Percentiles rank a stretch among this genome's conserved stretches.
phyloP scores from a whole-genome alignment of 2,888 invertebrate species.

The Azorinus chamasolen region DNA sequence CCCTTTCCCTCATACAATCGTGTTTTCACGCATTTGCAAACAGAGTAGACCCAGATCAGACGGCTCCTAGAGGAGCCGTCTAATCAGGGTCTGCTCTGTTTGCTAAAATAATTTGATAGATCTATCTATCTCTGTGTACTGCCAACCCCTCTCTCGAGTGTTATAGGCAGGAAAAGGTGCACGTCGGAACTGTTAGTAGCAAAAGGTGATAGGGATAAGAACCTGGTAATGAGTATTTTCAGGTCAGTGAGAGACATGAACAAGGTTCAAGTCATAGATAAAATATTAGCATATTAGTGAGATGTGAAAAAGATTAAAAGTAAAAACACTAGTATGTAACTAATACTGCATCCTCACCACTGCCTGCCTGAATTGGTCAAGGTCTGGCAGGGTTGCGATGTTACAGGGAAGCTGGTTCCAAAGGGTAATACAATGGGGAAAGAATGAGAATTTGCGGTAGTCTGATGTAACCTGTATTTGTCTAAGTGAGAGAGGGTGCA shows the following conservation, averaged over 20 bases:
- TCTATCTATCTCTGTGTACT: conserved; percentile 11
- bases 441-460: conserved; percentile 16
- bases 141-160: conserved; percentile 15
- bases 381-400: conserved; percentile 11
- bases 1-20: no score
- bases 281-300: conserved; percentile 7
- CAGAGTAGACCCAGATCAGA: no score
- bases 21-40: no score
- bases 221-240: background rate
- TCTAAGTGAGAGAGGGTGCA: conserved; percentile 26
- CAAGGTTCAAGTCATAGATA: background rate
- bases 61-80: no score
- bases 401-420: conserved; percentile 10
- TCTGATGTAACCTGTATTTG: conserved; percentile 11
- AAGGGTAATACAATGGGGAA: conserved; percentile 8
- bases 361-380: conserved; percentile 20
- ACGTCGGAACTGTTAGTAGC: conserved; percentile 4
- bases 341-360: conserved; percentile 5
- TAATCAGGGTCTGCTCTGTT: no score
- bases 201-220: background rate
- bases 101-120: no score
- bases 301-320: conserved; percentile 1
- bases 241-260: background rate
- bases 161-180: conserved; percentile 19
- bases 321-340: conserved; percentile 1